Base-by-base conservation (phyloP, 2,113 vertebrate genomes). In the Chaetops frenatus region DNA sequence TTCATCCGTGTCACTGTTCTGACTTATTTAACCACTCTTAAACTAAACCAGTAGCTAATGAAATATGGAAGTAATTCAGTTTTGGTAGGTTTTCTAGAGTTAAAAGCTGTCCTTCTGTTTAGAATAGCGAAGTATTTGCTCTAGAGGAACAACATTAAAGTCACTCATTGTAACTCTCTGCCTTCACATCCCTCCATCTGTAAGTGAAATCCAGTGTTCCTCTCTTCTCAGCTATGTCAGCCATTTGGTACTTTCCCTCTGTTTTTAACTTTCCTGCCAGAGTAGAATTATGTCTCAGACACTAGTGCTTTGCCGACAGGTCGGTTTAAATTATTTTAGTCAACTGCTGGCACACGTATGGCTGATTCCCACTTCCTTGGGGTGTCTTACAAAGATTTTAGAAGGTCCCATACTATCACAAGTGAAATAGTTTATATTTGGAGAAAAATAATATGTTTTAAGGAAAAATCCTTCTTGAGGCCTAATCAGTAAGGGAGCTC, bases 261-360 rank as follows among this genome's bases (percentile, higher is more conserved):
- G 9, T 53, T 69, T 66, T 51, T 36, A 17, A 51, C 3, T 64
- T 67, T 66, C 60, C 33, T 58, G 20, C 12, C 27, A 2, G 22
- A 33, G 15, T 9, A 57, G 23, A 85, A 51, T 47, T 88, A 7
- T 22, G 50, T 71, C 24, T 70, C 18, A 76, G 80, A 83, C 28
- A 62, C 15, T 3, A 28, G 11, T 70, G 54, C 21, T 74, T 74
- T 66, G 38, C 42, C 84, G 35, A 20, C 25, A n/a, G 10, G 9
- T 65, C n/a, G 20, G 11, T 64, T 73, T 65, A 82, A 77, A 82
- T 54, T 33, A 51, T 13, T 70, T 5, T 3, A 38, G 42, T 45
- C 21, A 72, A 2, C n/a, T 51, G 15, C 21, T 64, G 28, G 15
- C 4, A 2, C 22, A 57, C 0, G 0, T 31, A 10, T 66, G 29